Evolutionary conservation across 2,888 invertebrate genomes (phyloP).

Genomic region (Meteorus cinctellus): DNA sequence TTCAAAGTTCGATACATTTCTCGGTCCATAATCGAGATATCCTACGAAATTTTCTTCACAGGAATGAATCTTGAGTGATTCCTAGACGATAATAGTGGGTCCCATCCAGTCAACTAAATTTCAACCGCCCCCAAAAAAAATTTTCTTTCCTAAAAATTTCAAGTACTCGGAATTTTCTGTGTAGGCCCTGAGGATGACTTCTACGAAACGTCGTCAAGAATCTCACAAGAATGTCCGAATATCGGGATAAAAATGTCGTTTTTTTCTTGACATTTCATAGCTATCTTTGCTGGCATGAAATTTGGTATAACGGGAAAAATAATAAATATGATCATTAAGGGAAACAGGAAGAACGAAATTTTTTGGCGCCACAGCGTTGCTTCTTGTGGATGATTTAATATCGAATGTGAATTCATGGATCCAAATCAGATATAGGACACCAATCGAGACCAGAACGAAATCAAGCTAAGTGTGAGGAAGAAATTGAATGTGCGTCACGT

Average conservation of each 20-base stretch:
- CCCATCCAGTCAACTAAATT: too few species aligned
- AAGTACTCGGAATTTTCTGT: background rate
- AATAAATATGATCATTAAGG: background rate
- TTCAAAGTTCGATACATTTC: background rate
- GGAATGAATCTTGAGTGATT: too few species aligned
- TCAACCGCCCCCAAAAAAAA: too few species aligned
- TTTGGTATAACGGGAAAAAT: background rate
- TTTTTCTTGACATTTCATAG: too few species aligned
- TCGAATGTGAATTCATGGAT: slow-evolving; percentile 25
- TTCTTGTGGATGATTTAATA: slow-evolving; percentile 71
- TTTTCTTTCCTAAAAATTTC: background rate
- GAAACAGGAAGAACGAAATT: background rate
- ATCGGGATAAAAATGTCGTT: too few species aligned
- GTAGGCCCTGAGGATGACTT: background rate
- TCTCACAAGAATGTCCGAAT: too few species aligned
- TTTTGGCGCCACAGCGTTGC: slow-evolving; percentile 51
- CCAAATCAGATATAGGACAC: slow-evolving; percentile 44
- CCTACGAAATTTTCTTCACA: too few species aligned
- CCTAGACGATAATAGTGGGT: too few species aligned
- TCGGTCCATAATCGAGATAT: background rate
- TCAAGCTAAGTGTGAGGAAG: slow-evolving; percentile 43
- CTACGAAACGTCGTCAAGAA: background rate
- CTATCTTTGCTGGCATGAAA: too few species aligned
- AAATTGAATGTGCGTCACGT: slow-evolving; percentile 52
- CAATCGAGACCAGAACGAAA: slow-evolving; percentile 36